These are phyloP conservation scores for Chaenodraco wilsoni DNA, from an alignment of 2,797 vertebrate genomes.

Conservation along the genomic window DNA sequence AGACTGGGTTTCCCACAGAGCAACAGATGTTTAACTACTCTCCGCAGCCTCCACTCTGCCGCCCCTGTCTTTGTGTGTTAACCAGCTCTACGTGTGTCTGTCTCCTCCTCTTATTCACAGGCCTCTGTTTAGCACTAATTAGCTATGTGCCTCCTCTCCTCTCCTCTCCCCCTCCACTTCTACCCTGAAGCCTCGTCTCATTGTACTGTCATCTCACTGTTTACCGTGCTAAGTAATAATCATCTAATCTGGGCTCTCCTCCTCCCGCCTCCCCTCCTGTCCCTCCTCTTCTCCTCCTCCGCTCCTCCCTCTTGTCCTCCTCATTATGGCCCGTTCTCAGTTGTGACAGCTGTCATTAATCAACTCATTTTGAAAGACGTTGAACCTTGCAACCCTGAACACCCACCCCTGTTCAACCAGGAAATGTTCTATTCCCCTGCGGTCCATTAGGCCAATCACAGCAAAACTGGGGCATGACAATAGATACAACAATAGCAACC, in stretches of 20 bases:
- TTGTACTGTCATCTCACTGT: constrained; percentile 61
- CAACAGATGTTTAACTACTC: constrained; percentile 84
- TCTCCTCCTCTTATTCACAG: constrained; percentile 76
- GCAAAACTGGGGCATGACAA: constrained; percentile 63
- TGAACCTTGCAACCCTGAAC: constrained; percentile 77
- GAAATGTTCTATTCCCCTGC: constrained; percentile 81
- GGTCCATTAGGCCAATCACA: constrained; percentile 75
- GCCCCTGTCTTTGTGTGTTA: constrained; percentile 69
- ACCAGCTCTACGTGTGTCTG: constrained; percentile 79
- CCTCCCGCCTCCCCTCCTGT: constrained; percentile 14
- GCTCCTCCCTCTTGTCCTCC: constrained; percentile 68
- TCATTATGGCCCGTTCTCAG: constrained; percentile 76
- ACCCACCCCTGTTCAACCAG: constrained; percentile 71
- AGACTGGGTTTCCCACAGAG: constrained; percentile 61
- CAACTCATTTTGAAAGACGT: constrained; percentile 73
- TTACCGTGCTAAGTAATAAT: constrained; percentile 75
- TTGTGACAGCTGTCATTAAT: constrained; percentile 80
- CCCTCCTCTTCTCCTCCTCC: constrained; percentile 58
- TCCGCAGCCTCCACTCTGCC: constrained; percentile 56
- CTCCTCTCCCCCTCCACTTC: constrained; percentile 38
- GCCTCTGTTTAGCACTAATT: constrained; percentile 73
- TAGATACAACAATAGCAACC: constrained; percentile 60
- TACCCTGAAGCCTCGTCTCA: constrained; percentile 51
- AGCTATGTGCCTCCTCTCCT: constrained; percentile 53
- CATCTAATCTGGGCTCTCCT: constrained; percentile 63